Percentiles rank a stretch among this genome's conserved stretches.
phyloP scores from a whole-genome alignment of 2,888 invertebrate genomes.

The Julus scandinavius region DNA sequence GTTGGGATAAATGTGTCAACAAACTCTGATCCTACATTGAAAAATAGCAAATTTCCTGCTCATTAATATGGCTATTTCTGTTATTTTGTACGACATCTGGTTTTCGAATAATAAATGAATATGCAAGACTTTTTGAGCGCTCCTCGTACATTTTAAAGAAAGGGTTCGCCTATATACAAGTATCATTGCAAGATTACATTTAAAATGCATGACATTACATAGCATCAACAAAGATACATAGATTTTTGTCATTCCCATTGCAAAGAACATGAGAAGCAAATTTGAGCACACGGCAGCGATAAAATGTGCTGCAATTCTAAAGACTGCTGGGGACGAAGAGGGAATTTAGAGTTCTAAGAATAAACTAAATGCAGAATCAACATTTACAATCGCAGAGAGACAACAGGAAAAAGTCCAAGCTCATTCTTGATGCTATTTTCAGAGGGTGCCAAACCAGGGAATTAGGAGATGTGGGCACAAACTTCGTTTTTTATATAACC shows the following conservation, averaged over 20 bases:
- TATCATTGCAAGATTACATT: too few species aligned
- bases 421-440: background rate
- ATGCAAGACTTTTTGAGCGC: too few species aligned
- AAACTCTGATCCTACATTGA: too few species aligned
- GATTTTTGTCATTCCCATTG: background rate
- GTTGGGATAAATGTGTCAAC: too few species aligned
- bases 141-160: too few species aligned
- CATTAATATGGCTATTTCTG: too few species aligned
- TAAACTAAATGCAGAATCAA: constrained; percentile 9
- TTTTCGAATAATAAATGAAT: too few species aligned
- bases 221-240: background rate
- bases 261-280: background rate
- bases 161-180: too few species aligned
- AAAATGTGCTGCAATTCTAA: background rate
- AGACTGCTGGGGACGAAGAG: background rate
- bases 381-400: background rate
- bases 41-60: too few species aligned
- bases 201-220: too few species aligned
- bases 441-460: background rate
- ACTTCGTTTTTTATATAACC: background rate
- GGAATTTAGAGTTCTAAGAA: background rate
- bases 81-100: too few species aligned
- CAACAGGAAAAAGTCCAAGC: constrained; percentile 25
- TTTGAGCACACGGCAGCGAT: background rate
- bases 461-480: background rate